Evolutionary conservation across 2,888 invertebrate species (phyloP), one percentile per base, ranked within the genome.

Genomic region (Rotaria sp.): DNA sequence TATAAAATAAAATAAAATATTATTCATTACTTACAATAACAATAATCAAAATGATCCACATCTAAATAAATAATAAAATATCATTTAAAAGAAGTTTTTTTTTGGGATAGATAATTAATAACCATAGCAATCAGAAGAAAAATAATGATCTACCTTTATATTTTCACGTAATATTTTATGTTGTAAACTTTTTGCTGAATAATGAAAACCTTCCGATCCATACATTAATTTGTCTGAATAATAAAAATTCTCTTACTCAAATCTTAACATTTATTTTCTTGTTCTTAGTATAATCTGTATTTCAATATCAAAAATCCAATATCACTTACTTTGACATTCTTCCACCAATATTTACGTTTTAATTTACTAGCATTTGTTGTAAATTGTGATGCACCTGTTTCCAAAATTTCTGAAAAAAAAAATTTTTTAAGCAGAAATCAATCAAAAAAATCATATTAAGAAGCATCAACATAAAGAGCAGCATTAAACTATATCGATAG

Each of bases 331-430:
- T 97, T 97, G 90, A 96, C 93, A 92, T 97, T 97, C 92, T 97
- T 96, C 94, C 96, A 94, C 97, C 97, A 97, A 91, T 95, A 96
- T 92, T 97, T 97, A 90, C 96, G 94, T 92, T 97, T 97, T 91
- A 97, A 93, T 93, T 96, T 96, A 89, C 96, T 96, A 87, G 97
- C 96, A 91, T 96, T 96, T 89, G 96, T 96, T 91, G 97, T 97
- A 91, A 97, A 97, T 90, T 97, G 96, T 90, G 96, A 96, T 67
- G 90, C 90, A 52, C 88, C 87, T 50, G 84, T 84, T 85, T 85
- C 84, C 24, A 87, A 74, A 38, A 84, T 74, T n/a, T 87, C 87
- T 85, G 26, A 26, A 55, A 35, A 45, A 80, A 3, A 18, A 15
- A 5, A 35, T 30, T 30, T 67, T 35, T 38, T 11, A 18, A 67